Percentiles rank a stretch among this genome's conserved stretches.
Conservation (phyloP, 2,888 invertebrate species). For the Dichetophora obliterata region DNA sequence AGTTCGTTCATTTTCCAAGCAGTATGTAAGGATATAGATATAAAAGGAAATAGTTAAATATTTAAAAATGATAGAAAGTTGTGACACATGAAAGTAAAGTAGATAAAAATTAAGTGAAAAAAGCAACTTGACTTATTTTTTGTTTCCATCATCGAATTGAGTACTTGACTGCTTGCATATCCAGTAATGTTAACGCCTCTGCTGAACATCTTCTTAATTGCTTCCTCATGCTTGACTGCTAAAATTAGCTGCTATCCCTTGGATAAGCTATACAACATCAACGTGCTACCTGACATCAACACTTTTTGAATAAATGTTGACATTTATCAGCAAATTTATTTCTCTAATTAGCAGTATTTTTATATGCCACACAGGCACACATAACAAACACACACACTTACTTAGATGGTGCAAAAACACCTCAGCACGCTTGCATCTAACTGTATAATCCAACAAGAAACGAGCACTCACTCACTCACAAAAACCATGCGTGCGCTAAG, state of each 20-base stretch:
- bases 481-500: not conserved
- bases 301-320: conserved; percentile 18
- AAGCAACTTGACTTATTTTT: too few relatives aligned
- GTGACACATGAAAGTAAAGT: too few relatives aligned
- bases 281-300: not conserved
- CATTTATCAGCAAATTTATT: conserved; percentile 36
- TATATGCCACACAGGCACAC: conserved; percentile 25
- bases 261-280: not conserved
- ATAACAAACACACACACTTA: not conserved
- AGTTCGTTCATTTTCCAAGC: too few relatives aligned
- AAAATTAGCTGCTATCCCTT: not conserved
- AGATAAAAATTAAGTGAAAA: too few relatives aligned
- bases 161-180: too few relatives aligned
- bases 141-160: too few relatives aligned
- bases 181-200: not conserved
- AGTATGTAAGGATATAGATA: too few relatives aligned
- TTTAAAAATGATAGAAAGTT: too few relatives aligned
- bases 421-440: not conserved
- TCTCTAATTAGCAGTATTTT: conserved; percentile 34
- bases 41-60: too few relatives aligned
- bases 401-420: not conserved
- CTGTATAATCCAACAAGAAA: not conserved
- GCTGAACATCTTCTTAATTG: not conserved
- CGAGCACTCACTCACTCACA: too few relatives aligned
- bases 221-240: not conserved